phyloP scores from a whole-genome alignment of 2,797 vertebrate species.

The Pelodytes ibericus region DNA sequence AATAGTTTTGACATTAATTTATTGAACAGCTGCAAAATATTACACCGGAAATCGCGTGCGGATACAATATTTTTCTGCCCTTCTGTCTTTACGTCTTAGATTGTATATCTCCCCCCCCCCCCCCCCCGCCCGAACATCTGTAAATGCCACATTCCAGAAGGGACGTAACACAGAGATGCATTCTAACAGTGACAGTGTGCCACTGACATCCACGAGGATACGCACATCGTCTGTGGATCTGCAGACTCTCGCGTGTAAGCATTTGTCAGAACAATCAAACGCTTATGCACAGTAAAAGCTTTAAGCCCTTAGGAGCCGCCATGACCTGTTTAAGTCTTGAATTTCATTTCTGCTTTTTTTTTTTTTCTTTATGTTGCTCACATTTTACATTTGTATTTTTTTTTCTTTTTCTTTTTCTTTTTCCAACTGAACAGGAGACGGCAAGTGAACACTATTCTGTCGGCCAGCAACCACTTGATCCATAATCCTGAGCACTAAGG shows the following conservation, averaged over 20 bases:
- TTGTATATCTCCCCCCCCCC: neutral
- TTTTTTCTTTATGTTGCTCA: neutral
- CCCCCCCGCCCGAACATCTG: slow-evolving; percentile 40
- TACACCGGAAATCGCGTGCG: neutral
- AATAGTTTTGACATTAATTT: slow-evolving; percentile 10
- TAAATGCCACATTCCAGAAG: slow-evolving; percentile 44
- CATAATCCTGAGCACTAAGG: too few species aligned
- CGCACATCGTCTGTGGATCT: neutral
- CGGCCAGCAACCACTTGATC: too few species aligned
- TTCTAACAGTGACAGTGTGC: slow-evolving; percentile 39
- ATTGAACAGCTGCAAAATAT: neutral
- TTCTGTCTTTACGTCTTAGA: slow-evolving; percentile 20
- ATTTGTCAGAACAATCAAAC: slow-evolving; percentile 46
- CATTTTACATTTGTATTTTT: neutral
- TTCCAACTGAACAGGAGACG: slow-evolving; percentile 19
- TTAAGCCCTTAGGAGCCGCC: slow-evolving; percentile 22
- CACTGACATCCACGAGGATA: neutral
- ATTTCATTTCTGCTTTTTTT: neutral
- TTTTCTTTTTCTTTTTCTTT: neutral
- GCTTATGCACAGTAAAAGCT: slow-evolving; percentile 26
- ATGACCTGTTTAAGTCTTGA: slow-evolving; percentile 41
- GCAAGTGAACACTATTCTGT: too few species aligned
- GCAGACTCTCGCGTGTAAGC: slow-evolving; percentile 3
- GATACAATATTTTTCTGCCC: slow-evolving; percentile 8
- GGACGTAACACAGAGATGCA: slow-evolving; percentile 38